Base-by-base conservation (phyloP, 2,797 vertebrate species). In the Falco cherrug region DNA sequence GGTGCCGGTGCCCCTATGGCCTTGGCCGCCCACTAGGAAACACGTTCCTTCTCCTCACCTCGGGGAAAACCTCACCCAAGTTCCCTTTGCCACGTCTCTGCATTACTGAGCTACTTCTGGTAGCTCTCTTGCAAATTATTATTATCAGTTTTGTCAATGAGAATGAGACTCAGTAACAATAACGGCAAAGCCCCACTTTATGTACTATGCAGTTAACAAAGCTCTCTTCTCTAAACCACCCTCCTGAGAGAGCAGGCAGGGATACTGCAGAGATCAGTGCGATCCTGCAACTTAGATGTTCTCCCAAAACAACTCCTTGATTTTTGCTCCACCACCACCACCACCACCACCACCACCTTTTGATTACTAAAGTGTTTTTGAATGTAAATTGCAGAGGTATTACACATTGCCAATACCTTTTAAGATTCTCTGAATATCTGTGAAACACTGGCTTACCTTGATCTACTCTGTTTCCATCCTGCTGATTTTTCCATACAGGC, bases 1-100 rank as follows among this genome's bases (percentile, higher is more conserved):
- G 3, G 20, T 0, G 2, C 45, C 43, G 31, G 39, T 54, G 35
- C 39, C 61, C 19, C 64, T n/a, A 2, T 0, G 1, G 48, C 35
- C 74, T 60, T 7, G 3, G 12, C 45, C 16, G 1, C 28, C 35
- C 11, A 4, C 28, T 14, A 45, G 4, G 41, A 16, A 1, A 1
- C 25, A 50, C 2, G 28, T 65, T 93, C 43, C 8, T 87, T 9
- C 37, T 89, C 31, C 28, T 53, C n/a, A 63, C 33, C 48, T 77
- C 2, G 0, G 3, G 21, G 9, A 4, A 87, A 83, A 35, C 18
- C 4, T 69, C 51, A 64, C 41, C 15, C 15, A 7, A 50, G 11
- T 17, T 77, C 31, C 17, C 14, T 53, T 60, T 35, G 54, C 11
- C 8, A 3, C 0, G 0, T n/a, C 37, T 76, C 63, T 24, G 15